Conservation (phyloP, 2,888 invertebrate species). For the Tipula confusa region DNA sequence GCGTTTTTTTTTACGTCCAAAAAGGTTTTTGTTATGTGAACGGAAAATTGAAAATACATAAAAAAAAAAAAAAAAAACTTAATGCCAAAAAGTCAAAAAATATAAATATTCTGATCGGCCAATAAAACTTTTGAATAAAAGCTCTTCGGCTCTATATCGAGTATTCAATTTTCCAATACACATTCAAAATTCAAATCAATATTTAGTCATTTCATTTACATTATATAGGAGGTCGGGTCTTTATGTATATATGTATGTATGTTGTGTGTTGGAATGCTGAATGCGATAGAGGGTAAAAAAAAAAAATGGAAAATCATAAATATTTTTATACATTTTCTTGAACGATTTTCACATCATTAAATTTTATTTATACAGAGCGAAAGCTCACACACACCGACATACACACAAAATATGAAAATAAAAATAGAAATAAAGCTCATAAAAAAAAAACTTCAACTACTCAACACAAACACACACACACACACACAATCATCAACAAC, state of each 20-base stretch:
- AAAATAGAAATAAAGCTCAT: conserved; percentile 13
- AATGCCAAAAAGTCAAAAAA: conserved; percentile 3
- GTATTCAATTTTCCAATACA: background rate
- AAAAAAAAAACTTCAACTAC: conserved; percentile 13
- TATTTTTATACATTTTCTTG: conserved; percentile 25
- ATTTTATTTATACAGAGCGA: background rate
- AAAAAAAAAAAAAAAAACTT: too few species aligned
- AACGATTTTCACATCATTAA: conserved; percentile 25
- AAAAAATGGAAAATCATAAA: background rate
- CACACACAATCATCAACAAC: background rate
- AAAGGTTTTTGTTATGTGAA: background rate
- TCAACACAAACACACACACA: background rate
- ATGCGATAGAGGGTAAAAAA: background rate
- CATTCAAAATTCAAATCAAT: background rate
- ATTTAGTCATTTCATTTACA: background rate
- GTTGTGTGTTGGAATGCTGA: background rate
- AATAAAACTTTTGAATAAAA: conserved; percentile 12
- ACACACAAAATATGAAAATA: background rate
- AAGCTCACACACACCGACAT: background rate
- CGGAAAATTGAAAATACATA: background rate
- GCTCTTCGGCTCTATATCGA: background rate
- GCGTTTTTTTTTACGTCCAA: background rate
- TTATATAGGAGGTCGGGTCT: background rate
- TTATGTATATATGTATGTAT: background rate
- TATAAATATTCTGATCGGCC: background rate